phyloP scores from a whole-genome alignment of 2,113 vertebrate genomes.

The Climacteris rufus region DNA sequence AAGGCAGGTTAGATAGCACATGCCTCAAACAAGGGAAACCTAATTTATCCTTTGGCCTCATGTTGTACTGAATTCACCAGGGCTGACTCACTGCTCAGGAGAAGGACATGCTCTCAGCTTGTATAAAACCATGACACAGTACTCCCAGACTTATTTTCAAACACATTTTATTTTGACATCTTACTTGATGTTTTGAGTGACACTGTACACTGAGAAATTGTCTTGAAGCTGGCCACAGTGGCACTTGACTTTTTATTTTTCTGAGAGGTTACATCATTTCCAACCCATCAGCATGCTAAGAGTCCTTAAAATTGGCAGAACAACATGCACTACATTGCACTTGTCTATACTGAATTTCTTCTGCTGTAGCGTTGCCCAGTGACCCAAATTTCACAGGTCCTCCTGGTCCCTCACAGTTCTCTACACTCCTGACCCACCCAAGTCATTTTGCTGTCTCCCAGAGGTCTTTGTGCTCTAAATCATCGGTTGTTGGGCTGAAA shows the following conservation, averaged over 20 bases:
- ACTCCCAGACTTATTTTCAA: not conserved
- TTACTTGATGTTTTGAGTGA: conserved; percentile 30
- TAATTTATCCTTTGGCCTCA: not conserved
- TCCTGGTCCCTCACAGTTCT: not conserved
- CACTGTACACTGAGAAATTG: not conserved
- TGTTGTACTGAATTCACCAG: not conserved
- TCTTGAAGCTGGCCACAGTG: not conserved
- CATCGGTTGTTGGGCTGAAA: not conserved
- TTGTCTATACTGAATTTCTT: not conserved
- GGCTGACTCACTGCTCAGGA: not conserved
- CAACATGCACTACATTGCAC: not conserved
- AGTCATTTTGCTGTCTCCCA: not conserved
- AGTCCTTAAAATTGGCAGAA: conserved; percentile 9
- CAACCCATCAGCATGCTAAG: not conserved
- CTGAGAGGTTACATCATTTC: conserved; percentile 17
- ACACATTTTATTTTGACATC: not conserved
- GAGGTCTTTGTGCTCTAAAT: not conserved
- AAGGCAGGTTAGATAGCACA: not conserved
- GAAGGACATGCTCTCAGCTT: not conserved
- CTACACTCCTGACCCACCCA: not conserved
- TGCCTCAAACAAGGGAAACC: not conserved
- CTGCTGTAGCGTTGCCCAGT: not conserved
- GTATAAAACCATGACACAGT: not conserved
- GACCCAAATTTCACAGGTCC: conserved; percentile 18
- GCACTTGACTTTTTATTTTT: conserved; percentile 4